Evolutionary conservation across 2,888 invertebrate genomes (phyloP), one percentile per base, ranked within the genome.

Genomic region (Monochamus alternatus): DNA sequence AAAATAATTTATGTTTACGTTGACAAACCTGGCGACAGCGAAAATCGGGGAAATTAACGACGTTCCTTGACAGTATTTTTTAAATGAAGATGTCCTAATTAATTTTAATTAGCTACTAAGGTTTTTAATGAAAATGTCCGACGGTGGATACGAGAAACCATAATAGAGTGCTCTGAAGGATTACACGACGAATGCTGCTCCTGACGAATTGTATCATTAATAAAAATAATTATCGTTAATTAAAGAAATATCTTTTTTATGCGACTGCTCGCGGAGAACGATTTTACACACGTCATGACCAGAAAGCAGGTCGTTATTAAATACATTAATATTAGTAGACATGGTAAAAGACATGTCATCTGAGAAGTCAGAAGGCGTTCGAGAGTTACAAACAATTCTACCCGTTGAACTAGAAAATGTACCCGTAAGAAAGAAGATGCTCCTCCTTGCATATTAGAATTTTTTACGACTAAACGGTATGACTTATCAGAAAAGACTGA

Each of bases 21-120:
- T 69, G 74, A 77, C 77, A 77, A 77, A 75, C 22, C 31, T 38
- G 62, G 59, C 52, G 47, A 69, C 47, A 73, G 69, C 65, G 63
- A 63, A 58, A 76, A 69, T 64, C 65, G 51, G 30, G 59, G 51
- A 69, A 76, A 76, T 73, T 76, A 70, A 75, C 75, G 59, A 74
- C 75, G 73, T 75, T 78, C 73, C 71, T 74, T 47, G 10, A 47
- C 62, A 76, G 74, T 73, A 68, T 76, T 73, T 78, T 43, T 59
- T 74, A 74, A 79, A 78, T 76, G 73, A 73, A 76, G 71, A 55
- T 47, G 65, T 71, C 64, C 68, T 78, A 74, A 76, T 78, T 76
- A 78, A 78, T 75, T 76, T 69, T 76, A 68, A 73, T 76, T 69
- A 73, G 70, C 73, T 64, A 59, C 73, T 66, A 73, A 63, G 59